Evolutionary conservation across 1,140 invertebrate genomes (phyloP), one percentile per base, ranked within the genome.

Genomic region (Listronotus bonariensis): DNA sequence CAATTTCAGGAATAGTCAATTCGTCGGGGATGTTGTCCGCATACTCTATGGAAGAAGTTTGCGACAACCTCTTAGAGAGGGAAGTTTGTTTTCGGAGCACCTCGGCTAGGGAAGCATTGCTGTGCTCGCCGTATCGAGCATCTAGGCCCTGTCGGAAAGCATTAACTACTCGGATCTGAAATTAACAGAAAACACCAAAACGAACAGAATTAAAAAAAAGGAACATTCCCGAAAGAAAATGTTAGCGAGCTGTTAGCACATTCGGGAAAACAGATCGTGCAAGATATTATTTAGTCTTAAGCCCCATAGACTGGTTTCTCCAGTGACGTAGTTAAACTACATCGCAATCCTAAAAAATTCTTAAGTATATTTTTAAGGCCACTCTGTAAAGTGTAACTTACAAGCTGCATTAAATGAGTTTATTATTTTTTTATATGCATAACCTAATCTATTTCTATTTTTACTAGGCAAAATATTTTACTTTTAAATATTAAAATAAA

Each of bases 131-230:
- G 79, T 92, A 92, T 78, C 93, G 92, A 82, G 92, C 87, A 86
- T 98, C 95, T 85, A 97, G 87, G 80, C 94, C 95, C 88, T 97
- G 95, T 82, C 96, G 94, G 88, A 98, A 98, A 85, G 96, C 96
- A 87, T 98, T 97, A 84, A 97, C 95, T 87, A 97, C 96, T 86
- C 96, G 94, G 82, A 98, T 97, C 95, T 96, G 90, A 76, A 90
- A 88, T 77, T 79, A 77, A 76, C 73, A 74, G 74, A 70, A 76
- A 75, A 79, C 72, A 78, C 74, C 75, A 76, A 78, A 79, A 79
- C 75, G 76, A 74, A 72, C 68, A 74, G 71, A 76, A 80, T 78
- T 79, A 78, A 79, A 69, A 78, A 77, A 72, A 70, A 71, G 72
- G 74, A 77, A 76, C 73, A 76, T 76, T 74, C 76, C 74, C 10